Conservation (phyloP, 1,140 invertebrate species). For the Pseudomyrmex cubaensis region DNA sequence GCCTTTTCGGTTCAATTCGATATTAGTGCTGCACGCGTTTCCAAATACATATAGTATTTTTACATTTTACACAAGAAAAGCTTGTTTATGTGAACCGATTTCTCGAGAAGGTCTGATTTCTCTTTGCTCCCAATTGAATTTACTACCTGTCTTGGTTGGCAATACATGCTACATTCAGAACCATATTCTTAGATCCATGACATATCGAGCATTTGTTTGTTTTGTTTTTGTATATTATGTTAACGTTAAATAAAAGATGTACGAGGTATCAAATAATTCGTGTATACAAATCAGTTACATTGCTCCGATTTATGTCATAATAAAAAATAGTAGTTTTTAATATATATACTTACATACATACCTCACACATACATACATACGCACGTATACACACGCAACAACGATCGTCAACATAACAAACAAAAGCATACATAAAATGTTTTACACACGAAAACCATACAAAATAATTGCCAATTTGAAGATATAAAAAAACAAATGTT, state of each 20-base stretch:
- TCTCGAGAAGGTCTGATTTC: neutral
- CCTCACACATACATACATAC: neutral
- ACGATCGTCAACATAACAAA: too few relatives aligned
- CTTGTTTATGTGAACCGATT: neutral
- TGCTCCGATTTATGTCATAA: neutral
- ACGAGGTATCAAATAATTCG: constrained; percentile 15
- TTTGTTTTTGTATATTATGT: neutral
- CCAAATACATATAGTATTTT: neutral
- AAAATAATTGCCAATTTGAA: too few relatives aligned
- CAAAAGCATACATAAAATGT: too few relatives aligned
- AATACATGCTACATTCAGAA: constrained; percentile 28
- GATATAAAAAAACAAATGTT: too few relatives aligned
- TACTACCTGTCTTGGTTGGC: neutral
- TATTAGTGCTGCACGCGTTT: neutral
- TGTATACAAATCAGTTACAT: neutral
- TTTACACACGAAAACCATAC: too few relatives aligned
- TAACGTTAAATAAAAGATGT: constrained; percentile 22
- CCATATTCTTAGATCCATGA: constrained; percentile 20
- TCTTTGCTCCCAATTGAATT: neutral
- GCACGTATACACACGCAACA: too few relatives aligned
- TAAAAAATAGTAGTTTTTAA: neutral
- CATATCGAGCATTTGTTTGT: constrained; percentile 7
- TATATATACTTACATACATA: neutral
- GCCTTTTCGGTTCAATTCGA: neutral
- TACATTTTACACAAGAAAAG: neutral